Conservation (phyloP, 2,888 invertebrate species). For the Chrysolina americana region DNA sequence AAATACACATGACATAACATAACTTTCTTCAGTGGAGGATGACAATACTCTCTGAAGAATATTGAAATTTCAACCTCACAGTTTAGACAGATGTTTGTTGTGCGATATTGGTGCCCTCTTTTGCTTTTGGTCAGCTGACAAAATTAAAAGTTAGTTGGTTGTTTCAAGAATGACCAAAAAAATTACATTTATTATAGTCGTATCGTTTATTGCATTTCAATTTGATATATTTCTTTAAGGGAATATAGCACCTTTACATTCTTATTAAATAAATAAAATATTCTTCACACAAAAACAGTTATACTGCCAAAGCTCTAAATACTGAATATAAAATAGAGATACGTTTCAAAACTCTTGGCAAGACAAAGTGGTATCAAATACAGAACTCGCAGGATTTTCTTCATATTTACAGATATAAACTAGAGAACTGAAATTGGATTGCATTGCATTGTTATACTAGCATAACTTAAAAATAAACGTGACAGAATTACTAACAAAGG, state of each 20-base stretch:
- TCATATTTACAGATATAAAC: constrained; percentile 21
- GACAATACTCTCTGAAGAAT: too few relatives aligned
- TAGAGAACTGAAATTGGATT: constrained; percentile 17
- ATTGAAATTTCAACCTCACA: too few relatives aligned
- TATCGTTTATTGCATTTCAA: constrained; percentile 48
- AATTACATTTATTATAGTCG: background rate
- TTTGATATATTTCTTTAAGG: constrained; percentile 43
- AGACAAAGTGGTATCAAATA: constrained; percentile 52
- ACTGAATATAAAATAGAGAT: constrained; percentile 51
- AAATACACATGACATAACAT: too few relatives aligned
- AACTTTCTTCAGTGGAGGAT: too few relatives aligned
- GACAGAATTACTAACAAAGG: constrained; percentile 7
- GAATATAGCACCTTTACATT: constrained; percentile 52
- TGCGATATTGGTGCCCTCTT: too few relatives aligned
- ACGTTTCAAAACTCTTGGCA: constrained; percentile 55
- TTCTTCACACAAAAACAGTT: constrained; percentile 55
- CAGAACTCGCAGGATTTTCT: constrained; percentile 39
- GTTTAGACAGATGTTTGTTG: too few relatives aligned
- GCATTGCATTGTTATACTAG: constrained; percentile 17
- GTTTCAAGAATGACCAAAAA: background rate
- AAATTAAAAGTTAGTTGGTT: too few relatives aligned
- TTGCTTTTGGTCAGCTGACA: too few relatives aligned
- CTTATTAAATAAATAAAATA: constrained; percentile 47
- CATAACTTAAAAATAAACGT: constrained; percentile 18
- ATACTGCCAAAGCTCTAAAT: constrained; percentile 53